A percentile compares a stretch with the other conserved stretches of the same genome.
phyloP scores from a whole-genome alignment of 2,888 invertebrate species.

The Sarcophaga variegata region DNA sequence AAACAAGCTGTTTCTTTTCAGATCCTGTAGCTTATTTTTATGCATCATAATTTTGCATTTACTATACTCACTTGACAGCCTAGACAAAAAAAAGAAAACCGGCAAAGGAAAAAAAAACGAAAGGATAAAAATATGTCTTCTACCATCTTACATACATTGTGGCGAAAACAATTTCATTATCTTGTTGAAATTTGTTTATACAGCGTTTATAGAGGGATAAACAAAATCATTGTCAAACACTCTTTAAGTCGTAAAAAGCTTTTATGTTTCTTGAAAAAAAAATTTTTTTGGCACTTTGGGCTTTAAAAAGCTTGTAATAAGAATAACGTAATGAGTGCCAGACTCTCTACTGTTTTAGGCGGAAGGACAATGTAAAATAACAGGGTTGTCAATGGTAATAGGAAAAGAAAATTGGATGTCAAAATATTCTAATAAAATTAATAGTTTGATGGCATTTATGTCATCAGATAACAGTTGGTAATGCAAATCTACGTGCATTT shows the following conservation, averaged over 20 bases:
- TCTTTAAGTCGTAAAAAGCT: conserved; percentile 46
- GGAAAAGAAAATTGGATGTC: too few species aligned
- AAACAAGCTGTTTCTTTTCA: conserved; percentile 60
- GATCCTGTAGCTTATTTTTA: conserved; percentile 60
- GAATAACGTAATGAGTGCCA: conserved; percentile 27
- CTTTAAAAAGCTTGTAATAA: conserved; percentile 33
- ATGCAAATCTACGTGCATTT: too few species aligned
- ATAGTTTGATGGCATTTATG: too few species aligned
- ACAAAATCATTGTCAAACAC: conserved; percentile 39
- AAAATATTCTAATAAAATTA: too few species aligned
- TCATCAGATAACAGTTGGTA: too few species aligned
- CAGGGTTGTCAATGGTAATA: conserved; percentile 35
- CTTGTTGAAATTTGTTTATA: conserved; percentile 37
- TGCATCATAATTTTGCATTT: conserved; percentile 66
- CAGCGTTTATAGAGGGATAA: conserved; percentile 4
- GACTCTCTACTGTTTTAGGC: background rate
- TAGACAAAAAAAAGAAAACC: background rate
- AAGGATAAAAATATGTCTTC: background rate
- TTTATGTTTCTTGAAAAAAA: conserved; percentile 20
- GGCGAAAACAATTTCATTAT: conserved; percentile 41
- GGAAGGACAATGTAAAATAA: background rate
- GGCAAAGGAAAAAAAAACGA: too few species aligned
- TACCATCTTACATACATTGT: background rate
- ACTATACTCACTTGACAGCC: conserved; percentile 34
- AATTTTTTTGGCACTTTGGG: conserved; percentile 28